Evolutionary conservation across 2,113 vertebrate genomes (phyloP).

Genomic region (Phylloscopus trochilus): DNA sequence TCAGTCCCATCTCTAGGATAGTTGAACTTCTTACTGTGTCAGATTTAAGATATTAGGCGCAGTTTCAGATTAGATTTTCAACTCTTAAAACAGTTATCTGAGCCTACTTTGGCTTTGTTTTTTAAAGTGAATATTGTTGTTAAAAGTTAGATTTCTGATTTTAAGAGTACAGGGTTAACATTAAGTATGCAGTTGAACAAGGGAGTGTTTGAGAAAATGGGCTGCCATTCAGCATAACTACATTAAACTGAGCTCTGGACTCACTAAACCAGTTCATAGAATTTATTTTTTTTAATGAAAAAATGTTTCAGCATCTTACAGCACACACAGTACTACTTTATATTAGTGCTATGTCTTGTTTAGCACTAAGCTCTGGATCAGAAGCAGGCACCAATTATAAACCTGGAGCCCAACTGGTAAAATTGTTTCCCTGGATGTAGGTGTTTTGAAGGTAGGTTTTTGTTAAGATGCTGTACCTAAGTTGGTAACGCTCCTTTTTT

Average conservation of each 20-base stretch:
- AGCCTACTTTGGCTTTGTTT: not conserved
- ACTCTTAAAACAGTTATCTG: not conserved
- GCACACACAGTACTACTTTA: not conserved
- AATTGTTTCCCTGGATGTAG: not conserved
- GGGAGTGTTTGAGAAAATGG: not conserved
- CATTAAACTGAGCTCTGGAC: not conserved
- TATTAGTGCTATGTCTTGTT: not conserved
- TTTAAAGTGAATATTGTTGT: not conserved
- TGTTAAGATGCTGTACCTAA: not conserved
- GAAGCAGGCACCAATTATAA: not conserved
- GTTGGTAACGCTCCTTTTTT: not conserved
- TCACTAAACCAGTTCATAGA: not conserved
- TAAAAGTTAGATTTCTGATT: not conserved
- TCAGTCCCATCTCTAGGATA: not conserved
- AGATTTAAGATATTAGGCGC: not conserved
- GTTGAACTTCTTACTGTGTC: not conserved
- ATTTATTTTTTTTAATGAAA: not conserved
- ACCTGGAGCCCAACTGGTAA: not conserved
- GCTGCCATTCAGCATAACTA: not conserved
- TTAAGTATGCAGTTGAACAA: not conserved
- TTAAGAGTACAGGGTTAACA: not conserved
- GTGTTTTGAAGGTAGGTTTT: not conserved
- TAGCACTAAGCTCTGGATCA: not conserved
- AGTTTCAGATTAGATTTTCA: not conserved
- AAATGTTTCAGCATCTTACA: not conserved